These are phyloP conservation scores for Hiodon alosoides DNA, from an alignment of 2,113 vertebrate species.

Conservation along the genomic window DNA sequence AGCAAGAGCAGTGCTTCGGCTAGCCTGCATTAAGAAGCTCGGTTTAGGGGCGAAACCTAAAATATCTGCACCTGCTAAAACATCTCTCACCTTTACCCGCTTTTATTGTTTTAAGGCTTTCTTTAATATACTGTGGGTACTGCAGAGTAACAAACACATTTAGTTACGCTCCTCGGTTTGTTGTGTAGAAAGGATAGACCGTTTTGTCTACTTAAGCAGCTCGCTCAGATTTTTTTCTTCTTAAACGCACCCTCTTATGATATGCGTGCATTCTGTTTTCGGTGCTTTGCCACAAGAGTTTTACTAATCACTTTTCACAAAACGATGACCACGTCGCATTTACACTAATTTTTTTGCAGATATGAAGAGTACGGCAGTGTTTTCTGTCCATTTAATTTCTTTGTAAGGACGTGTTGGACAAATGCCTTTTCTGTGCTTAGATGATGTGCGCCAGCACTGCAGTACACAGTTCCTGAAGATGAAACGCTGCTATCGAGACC, in stretches of 20 bases:
- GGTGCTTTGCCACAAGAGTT: not conserved
- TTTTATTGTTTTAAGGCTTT: conserved; percentile 23
- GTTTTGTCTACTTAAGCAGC: conserved; percentile 8
- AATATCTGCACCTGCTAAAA: conserved; percentile 64
- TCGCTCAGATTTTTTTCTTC: conserved; percentile 11
- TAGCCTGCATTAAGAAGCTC: conserved; percentile 50
- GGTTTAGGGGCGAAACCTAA: conserved; percentile 47
- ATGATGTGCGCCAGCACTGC: conserved; percentile 22
- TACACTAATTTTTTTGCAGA: not conserved
- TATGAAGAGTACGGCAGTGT: not conserved
- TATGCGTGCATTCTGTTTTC: not conserved
- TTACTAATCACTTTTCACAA: not conserved
- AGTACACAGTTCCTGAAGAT: conserved; percentile 25
- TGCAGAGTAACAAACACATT: not conserved
- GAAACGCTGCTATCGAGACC: conserved; percentile 27
- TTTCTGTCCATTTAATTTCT: not conserved
- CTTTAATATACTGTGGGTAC: not conserved
- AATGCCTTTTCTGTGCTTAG: conserved; percentile 24
- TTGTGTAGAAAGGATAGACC: conserved; percentile 1
- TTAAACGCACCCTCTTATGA: not conserved
- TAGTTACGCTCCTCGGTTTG: not conserved
- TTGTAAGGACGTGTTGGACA: conserved; percentile 16
- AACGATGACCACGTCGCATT: not conserved
- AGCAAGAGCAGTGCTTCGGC: conserved; percentile 54
- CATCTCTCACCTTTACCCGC: conserved; percentile 25